These are phyloP conservation scores for Microctonus hyperodae DNA, from an alignment of 2,888 invertebrate species.

Conservation along the genomic window DNA sequence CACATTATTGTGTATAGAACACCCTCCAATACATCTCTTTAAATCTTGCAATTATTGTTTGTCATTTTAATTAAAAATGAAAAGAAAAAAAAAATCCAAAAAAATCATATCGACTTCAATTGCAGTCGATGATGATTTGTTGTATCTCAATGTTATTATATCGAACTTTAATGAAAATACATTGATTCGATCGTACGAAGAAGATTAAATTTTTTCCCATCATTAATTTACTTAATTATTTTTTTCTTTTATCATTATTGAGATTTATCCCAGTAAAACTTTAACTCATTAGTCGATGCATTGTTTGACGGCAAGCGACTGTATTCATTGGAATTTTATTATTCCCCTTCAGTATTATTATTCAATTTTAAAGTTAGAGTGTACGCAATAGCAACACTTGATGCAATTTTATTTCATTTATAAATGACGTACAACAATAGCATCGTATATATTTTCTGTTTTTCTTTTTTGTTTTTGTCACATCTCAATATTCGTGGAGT, in stretches of 20 bases:
- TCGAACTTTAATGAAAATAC: constrained; percentile 7
- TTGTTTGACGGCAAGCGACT: constrained; percentile 16
- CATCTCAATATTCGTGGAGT: constrained; percentile 9
- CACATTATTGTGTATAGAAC: background rate
- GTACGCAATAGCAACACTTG: constrained; percentile 38
- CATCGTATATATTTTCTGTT: background rate
- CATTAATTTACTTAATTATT: constrained; percentile 11
- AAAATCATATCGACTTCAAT: constrained; percentile 1
- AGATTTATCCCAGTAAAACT: constrained; percentile 10
- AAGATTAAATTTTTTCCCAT: background rate
- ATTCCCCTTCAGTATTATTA: background rate
- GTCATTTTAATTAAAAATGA: background rate
- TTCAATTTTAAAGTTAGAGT: constrained; percentile 18
- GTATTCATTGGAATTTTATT: constrained; percentile 11
- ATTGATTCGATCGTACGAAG: constrained; percentile 1
- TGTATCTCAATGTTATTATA: background rate
- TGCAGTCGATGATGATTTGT: background rate
- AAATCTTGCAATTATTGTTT: constrained; percentile 2
- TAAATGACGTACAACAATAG: constrained; percentile 14
- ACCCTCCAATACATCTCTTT: background rate
- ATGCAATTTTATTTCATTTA: constrained; percentile 6
- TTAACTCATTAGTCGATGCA: constrained; percentile 19
- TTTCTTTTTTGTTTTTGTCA: constrained; percentile 16
- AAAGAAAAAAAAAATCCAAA: background rate
- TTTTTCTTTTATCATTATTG: background rate